These are phyloP conservation scores for Gallinago media DNA, from an alignment of 2,113 vertebrate species.

Conservation along the genomic window DNA sequence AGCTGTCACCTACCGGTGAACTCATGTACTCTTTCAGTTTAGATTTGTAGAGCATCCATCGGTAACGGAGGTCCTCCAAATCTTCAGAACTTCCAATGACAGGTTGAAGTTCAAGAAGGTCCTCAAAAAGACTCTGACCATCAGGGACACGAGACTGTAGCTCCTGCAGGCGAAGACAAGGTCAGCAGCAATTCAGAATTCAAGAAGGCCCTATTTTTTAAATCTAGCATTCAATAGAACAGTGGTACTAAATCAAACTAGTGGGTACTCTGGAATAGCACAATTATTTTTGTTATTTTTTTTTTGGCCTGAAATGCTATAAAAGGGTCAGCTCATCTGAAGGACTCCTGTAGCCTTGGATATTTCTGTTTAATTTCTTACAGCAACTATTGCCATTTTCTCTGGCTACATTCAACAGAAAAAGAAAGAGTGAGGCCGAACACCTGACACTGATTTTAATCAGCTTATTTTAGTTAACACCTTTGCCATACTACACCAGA, in stretches of 20 bases:
- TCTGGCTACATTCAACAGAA: neutral
- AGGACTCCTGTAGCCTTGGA: neutral
- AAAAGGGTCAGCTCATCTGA: neutral
- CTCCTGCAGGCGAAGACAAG: constrained; percentile 71
- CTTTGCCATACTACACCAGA: neutral
- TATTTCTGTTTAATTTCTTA: neutral
- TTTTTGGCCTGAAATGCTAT: neutral
- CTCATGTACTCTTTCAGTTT: constrained; percentile 81
- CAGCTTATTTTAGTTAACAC: neutral
- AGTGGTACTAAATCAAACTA: neutral
- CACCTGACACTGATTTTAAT: neutral
- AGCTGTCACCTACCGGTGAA: constrained; percentile 53
- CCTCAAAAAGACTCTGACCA: constrained; percentile 83
- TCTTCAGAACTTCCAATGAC: constrained; percentile 54
- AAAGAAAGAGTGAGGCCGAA: neutral
- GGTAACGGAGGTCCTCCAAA: constrained; percentile 87
- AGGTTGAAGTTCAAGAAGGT: constrained; percentile 68
- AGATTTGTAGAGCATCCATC: constrained; percentile 94
- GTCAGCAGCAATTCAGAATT: neutral
- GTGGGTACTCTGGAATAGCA: neutral
- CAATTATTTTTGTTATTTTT: neutral
- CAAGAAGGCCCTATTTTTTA: neutral
- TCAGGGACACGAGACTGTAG: constrained; percentile 76
- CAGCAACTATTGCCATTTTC: neutral
- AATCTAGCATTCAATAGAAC: neutral